Conservation (phyloP, 2,888 invertebrate species). For the Pocota personata region DNA sequence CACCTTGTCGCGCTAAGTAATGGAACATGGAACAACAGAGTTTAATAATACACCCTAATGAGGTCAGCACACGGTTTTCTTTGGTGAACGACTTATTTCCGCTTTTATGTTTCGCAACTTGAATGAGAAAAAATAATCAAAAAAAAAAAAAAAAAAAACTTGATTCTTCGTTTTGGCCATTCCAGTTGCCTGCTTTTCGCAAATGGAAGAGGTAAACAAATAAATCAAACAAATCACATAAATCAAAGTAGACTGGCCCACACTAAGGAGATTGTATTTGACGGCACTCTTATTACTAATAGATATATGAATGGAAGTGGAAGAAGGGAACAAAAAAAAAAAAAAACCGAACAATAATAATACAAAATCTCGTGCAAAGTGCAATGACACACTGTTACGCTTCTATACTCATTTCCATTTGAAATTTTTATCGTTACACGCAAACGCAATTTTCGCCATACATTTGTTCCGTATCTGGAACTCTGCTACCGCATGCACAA, state of each 20-base stretch:
- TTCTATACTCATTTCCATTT: conserved; percentile 29
- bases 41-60: conserved; percentile 33
- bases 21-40: conserved; percentile 21
- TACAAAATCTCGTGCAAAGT: conserved; percentile 48
- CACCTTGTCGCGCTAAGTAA: conserved; percentile 30
- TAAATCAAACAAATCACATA: conserved; percentile 42
- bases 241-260: conserved; percentile 21
- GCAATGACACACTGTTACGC: conserved; percentile 52
- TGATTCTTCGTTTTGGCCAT: conserved; percentile 18
- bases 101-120: conserved; percentile 21
- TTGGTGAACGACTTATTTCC: conserved; percentile 30
- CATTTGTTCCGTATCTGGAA: conserved; percentile 52
- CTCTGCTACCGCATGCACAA: conserved; percentile 26
- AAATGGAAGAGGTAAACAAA: conserved; percentile 40
- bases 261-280: neutral
- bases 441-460: conserved; percentile 45
- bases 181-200: conserved; percentile 23
- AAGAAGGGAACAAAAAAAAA: neutral
- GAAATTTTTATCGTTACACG: conserved; percentile 39
- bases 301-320: neutral
- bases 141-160: neutral
- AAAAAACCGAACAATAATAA: neutral
- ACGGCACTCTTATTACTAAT: neutral
- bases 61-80: conserved; percentile 41
- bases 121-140: neutral